Base-by-base conservation (phyloP, 2,797 vertebrate genomes). In the Rhinophrynus dorsalis region DNA sequence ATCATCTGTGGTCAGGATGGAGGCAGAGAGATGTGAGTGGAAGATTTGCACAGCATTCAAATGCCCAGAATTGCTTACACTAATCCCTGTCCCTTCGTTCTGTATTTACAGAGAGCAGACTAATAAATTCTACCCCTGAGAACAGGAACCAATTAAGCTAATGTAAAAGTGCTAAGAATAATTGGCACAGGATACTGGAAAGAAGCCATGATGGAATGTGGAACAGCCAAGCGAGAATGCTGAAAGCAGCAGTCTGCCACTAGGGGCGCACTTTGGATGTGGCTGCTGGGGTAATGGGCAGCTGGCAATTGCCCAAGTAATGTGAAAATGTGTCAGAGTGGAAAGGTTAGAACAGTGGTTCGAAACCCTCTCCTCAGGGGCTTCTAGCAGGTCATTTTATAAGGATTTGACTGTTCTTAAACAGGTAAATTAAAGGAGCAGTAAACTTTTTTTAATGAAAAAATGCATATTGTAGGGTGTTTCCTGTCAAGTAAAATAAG, bases 71-170 rank as follows among this genome's bases (percentile, higher is more conserved):
- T 29, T 73, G 70, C 70, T 73, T 67, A 73, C 62, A 67, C 52
- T 74, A 79, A 68, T 57, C 2, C 6, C 68, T 60, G 65, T 18
- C 40, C 75, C 70, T 67, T 57, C 26, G 15, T 65, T 58, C 24
- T 40, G 79, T 52, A 62, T 77, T 84, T 76, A 70, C 58, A 75
- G 48, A 74, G 68, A 77, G 59, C 59, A 61, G 23, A 56, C 75
- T 76, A 77, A 79, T 78, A 77, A 63, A 64, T 58, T 69, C 37
- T 79, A 13, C 74, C 75, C 65, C 60, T 44, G 71, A 80, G 77
- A 83, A 75, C 54, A 80, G 70, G 56, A 60, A 77, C 66, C 76
- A 79, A 79, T 74, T 59, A 74, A 45, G 33, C 45, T 56, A 75
- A 75, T 70, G 60, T 29, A 77, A 66, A 77, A 73, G 66, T 59